Base-by-base conservation (phyloP, 2,113 vertebrate species). In the Phyllopteryx taeniolatus region DNA sequence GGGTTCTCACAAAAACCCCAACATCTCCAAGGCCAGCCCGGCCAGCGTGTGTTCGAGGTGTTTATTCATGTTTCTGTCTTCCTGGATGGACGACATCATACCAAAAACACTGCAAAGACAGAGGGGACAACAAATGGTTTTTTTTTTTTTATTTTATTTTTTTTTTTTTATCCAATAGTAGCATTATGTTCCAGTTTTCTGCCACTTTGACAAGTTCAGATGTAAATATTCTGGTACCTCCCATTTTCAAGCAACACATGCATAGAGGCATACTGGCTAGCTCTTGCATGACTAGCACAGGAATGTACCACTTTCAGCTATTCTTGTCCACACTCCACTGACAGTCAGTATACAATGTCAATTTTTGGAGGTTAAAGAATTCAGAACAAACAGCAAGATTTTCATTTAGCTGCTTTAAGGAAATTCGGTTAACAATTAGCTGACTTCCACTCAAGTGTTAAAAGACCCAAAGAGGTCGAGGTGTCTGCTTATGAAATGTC, bases 151-250 rank as follows among this genome's bases (percentile, higher is more conserved):
- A n/a, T n/a, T n/a, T 82, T 72, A 65, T 39, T 39, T 39, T 39
- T 39, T 39, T 39, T 39, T 82, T 73, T 69, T 72, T 61, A 85
- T 86, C 83, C 79, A 79, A 86, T 71, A 83, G 88, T 85, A 86
- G 86, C 84, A 85, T 86, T 90, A 83, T 86, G 86, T 90, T 88
- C 43, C 87, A 87, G 80, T 80, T 81, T 79, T 76, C 86, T 60
- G 61, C 83, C 65, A 78, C 79, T 85, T 74, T 83, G 78, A 86
- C 79, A 86, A 59, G 42, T 82, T 79, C 84, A 63, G 67, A 92
- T 93, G 92, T 93, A 93, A 91, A 93, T 93, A 92, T 92, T 90
- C 89, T 88, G 91, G 85, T 92, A 91, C 87, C 92, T 90, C 89
- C 90, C 85, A 74, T 84, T 87, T 86, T 77, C 76, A 83, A 89